A percentile compares a stretch with the other conserved stretches of the same genome.
phyloP scores from a whole-genome alignment of 2,797 vertebrate genomes.

The Schizothorax lantsangensis region DNA sequence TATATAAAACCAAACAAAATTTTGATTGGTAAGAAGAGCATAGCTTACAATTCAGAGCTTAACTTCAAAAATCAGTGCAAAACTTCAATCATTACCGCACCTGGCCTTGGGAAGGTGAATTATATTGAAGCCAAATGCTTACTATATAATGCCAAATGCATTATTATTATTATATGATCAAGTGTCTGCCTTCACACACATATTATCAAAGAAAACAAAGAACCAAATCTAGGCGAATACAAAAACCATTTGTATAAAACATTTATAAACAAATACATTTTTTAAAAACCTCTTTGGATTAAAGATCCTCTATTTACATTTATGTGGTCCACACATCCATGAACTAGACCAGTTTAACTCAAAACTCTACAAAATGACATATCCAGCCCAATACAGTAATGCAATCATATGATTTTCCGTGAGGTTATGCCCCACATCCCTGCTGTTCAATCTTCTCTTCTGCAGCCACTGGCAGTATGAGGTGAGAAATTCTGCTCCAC shows the following conservation, averaged over 20 bases:
- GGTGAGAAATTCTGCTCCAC: slow-evolving; percentile 94
- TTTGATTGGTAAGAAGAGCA: slow-evolving; percentile 31
- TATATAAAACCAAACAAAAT: not conserved
- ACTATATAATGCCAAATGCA: not conserved
- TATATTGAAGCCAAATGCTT: slow-evolving; percentile 2
- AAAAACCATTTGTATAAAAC: slow-evolving; percentile 32
- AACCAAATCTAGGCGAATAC: not conserved
- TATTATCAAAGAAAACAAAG: not conserved
- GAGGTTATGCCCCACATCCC: slow-evolving; percentile 55
- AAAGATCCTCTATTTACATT: slow-evolving; percentile 14
- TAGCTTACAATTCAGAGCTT: slow-evolving; percentile 46
- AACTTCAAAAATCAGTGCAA: slow-evolving; percentile 61
- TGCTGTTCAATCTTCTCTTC: slow-evolving; percentile 77
- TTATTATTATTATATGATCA: not conserved
- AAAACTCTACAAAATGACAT: not conserved
- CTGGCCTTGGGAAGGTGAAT: not conserved
- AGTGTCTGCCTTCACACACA: not conserved
- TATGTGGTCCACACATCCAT: not conserved
- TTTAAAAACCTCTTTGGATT: slow-evolving; percentile 22
- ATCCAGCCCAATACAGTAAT: not conserved
- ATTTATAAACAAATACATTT: not conserved
- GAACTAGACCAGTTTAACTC: not conserved
- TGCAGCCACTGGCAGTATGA: slow-evolving; percentile 85
- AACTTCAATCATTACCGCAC: not conserved
- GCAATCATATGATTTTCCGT: not conserved